These are phyloP conservation scores for Cryptotermes secundus DNA, from an alignment of 1,140 invertebrate genomes.

Conservation along the genomic window DNA sequence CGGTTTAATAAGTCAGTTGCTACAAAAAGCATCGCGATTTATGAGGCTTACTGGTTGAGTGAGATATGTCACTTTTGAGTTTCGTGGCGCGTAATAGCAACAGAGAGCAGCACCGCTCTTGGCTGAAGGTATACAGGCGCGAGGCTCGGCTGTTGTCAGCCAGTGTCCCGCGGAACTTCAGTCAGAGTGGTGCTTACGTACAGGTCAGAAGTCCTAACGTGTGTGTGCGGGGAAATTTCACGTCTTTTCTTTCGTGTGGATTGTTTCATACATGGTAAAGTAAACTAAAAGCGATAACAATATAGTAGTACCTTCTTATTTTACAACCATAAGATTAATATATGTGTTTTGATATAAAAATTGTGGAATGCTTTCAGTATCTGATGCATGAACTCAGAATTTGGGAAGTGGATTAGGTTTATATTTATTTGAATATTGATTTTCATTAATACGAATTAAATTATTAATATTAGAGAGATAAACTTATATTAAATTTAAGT, in stretches of 20 bases:
- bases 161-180: neutral
- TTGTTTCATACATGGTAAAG: slow-evolving; percentile 7
- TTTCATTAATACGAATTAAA: no score
- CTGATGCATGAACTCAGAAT: no score
- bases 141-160: neutral
- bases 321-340: no score
- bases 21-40: no score
- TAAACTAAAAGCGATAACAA: neutral
- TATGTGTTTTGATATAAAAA: no score
- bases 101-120: neutral
- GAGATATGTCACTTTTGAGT: neutral
- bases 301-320: no score
- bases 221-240: neutral
- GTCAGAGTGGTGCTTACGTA: neutral
- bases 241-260: neutral
- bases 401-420: no score
- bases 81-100: neutral
- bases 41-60: neutral
- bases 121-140: neutral
- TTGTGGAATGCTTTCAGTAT: no score
- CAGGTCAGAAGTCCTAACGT: neutral
- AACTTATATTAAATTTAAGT: no score
- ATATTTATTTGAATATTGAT: no score
- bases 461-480: no score
- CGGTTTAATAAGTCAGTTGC: no score